Conservation (phyloP, 2,113 vertebrate species). For the Gila orcuttii region DNA sequence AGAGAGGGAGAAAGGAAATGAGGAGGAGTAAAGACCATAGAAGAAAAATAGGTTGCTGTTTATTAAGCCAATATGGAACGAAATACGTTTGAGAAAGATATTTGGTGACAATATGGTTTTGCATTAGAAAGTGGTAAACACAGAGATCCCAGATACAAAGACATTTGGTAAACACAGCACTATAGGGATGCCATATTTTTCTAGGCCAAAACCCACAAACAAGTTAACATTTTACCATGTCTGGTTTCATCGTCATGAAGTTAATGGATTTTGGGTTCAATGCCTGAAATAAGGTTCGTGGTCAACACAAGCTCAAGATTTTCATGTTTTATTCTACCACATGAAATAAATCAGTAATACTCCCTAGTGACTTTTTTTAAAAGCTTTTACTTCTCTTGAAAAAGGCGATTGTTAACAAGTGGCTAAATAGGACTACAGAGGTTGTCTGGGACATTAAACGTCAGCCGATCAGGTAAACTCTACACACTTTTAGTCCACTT, state of each 20-base stretch:
- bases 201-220: background rate
- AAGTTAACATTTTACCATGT: background rate
- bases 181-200: background rate
- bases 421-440: background rate
- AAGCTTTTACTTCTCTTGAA: background rate
- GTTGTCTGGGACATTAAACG: background rate
- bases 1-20: background rate
- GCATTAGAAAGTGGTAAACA: background rate
- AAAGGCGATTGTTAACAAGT: background rate
- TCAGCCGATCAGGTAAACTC: background rate
- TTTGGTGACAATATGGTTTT: background rate
- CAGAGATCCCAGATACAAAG: background rate
- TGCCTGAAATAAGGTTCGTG: background rate
- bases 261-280: background rate
- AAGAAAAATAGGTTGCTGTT: conserved; percentile 15
- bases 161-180: background rate
- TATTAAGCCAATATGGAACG: background rate
- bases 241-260: background rate
- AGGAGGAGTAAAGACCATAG: conserved; percentile 41
- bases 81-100: background rate
- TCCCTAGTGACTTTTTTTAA: background rate
- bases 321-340: background rate
- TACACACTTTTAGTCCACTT: no score
- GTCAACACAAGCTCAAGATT: background rate
- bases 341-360: background rate